A percentile compares a stretch with the other conserved stretches of the same genome.
Conservation (phyloP, 2,888 invertebrate genomes). For the Crematogaster levior region DNA sequence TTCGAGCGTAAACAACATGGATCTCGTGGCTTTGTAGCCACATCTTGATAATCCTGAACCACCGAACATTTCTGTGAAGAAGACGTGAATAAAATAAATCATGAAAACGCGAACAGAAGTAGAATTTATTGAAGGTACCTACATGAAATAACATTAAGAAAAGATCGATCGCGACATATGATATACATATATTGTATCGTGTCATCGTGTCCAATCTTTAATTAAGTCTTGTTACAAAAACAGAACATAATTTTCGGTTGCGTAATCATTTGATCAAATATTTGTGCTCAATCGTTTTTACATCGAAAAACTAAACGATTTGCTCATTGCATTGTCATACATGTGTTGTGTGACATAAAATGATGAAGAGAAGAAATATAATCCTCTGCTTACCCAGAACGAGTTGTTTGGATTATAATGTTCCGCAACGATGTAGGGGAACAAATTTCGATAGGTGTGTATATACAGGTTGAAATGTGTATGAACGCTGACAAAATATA, state of each 20-base stretch:
- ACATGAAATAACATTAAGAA: neutral
- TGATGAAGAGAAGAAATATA: neutral
- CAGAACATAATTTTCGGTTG: neutral
- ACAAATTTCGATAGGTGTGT: conserved; percentile 31
- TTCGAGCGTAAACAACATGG: neutral
- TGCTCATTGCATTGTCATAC: neutral
- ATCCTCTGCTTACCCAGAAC: conserved; percentile 9
- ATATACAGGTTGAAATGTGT: neutral
- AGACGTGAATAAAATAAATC: neutral
- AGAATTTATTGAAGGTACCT: neutral
- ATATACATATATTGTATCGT: neutral
- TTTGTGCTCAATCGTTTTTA: neutral
- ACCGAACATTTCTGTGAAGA: conserved; percentile 22
- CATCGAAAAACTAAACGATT: neutral
- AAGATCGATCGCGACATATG: neutral
- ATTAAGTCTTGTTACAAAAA: neutral
- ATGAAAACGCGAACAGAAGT: neutral
- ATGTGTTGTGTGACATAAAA: neutral
- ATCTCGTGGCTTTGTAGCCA: neutral
- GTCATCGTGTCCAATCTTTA: neutral
- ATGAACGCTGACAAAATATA: neutral
- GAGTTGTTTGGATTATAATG: neutral
- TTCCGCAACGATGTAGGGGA: neutral
- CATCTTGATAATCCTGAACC: neutral
- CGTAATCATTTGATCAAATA: neutral